Evolutionary conservation across 2,888 invertebrate genomes (phyloP).

Genomic region (Himalopsyche kuldschensis): DNA sequence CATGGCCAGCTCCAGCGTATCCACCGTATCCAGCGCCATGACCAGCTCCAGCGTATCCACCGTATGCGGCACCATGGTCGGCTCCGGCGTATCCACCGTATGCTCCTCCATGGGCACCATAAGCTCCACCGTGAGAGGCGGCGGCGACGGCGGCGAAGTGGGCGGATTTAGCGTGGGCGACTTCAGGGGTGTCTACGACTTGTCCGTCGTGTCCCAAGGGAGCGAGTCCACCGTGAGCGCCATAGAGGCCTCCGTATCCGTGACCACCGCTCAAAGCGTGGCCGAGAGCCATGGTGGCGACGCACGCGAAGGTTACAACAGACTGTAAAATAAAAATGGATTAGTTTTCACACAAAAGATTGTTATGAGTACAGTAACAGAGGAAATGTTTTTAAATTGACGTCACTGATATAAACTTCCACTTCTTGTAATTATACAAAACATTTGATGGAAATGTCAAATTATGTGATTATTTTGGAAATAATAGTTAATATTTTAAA

Average conservation of each 20-base stretch:
- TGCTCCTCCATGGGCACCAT: neutral
- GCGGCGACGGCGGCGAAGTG: conserved; percentile 60
- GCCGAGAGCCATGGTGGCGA: conserved; percentile 11
- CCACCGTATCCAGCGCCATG: neutral
- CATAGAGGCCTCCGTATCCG: conserved; percentile 41
- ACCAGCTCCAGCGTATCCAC: neutral
- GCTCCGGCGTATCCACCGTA: neutral
- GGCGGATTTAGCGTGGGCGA: conserved; percentile 62
- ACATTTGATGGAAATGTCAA: too few relatives aligned
- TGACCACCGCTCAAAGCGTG: neutral
- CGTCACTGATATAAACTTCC: too few relatives aligned
- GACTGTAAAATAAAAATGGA: neutral
- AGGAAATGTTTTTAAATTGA: too few relatives aligned
- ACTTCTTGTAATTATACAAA: too few relatives aligned
- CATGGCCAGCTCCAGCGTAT: conserved; percentile 5
- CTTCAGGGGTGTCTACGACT: conserved; percentile 65
- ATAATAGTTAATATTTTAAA: too few relatives aligned
- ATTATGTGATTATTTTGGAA: too few relatives aligned
- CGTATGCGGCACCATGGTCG: too few relatives aligned
- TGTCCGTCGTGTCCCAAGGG: conserved; percentile 61
- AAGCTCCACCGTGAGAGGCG: conserved; percentile 15
- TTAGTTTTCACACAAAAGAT: neutral
- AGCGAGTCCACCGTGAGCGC: conserved; percentile 53
- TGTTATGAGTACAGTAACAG: too few relatives aligned
- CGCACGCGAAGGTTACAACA: conserved; percentile 15